Evolutionary conservation across 2,797 vertebrate species (phyloP), one percentile per base, ranked within the genome.

Genomic region (Syngnathus acus): DNA sequence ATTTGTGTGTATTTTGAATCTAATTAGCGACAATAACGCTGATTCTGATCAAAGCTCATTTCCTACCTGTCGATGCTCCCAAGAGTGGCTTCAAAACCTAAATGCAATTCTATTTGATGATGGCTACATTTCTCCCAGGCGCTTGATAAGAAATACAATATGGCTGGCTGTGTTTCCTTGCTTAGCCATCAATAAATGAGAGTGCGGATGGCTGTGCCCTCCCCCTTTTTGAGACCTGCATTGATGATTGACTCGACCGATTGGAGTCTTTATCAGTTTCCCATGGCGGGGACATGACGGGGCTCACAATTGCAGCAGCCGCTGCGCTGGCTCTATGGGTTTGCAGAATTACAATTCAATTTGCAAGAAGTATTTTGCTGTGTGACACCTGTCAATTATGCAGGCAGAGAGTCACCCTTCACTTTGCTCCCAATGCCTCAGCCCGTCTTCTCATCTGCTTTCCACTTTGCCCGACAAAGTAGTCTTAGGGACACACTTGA

Each of bases 331-430:
- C 48, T 42, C 17, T 74, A 87, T 89, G 77, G 82, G 90, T 89
- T 88, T 83, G 69, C 66, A 79, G 64, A 78, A 77, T 84, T 75
- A 72, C 74, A 76, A 64, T 84, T 82, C 66, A 51, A 59, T 70
- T 68, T 69, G 60, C 1, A 9, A 70, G 66, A 60, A 39, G 62
- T 2, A 19, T 60, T 71, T 65, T 48, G 54, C 64, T 0, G 21
- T 59, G 38, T 79, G 85, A 80, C 77, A 81, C 74, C 77, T 86
- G 84, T 80, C 87, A 84, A 39, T 85, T 82, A 76, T 1, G 9
- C 4, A 1, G 64, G 69, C 77, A 68, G 68, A 74, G 70, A 78
- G 70, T 62, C 61, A 75, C 75, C 70, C 72, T 74, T 61, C 37
- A 47, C 47, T 7, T n/a, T 62, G 51, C 50, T 71, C 43, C 43